Evolutionary conservation across 1,140 invertebrate species (phyloP).

Genomic region (Heliconius nattereri): DNA sequence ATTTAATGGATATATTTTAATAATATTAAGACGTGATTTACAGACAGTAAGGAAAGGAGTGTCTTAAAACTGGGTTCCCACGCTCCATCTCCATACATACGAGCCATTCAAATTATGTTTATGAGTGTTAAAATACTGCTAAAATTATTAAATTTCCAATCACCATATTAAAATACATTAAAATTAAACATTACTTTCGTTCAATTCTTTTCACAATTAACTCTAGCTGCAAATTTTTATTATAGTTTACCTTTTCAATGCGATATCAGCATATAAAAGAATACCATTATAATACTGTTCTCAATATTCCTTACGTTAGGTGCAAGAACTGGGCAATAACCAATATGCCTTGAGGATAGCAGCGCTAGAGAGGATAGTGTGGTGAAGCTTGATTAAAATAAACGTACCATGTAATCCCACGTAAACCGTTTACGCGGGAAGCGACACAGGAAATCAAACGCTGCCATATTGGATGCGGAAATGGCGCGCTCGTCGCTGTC

Average conservation of each 20-base stretch:
- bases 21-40: too few species aligned
- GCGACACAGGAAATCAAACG: slow-evolving; percentile 72
- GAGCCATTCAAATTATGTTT: too few species aligned
- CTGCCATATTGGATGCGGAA: slow-evolving; percentile 75
- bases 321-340: neutral
- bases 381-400: slow-evolving; percentile 54
- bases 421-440: slow-evolving; percentile 71
- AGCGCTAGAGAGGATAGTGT: neutral
- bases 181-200: too few species aligned
- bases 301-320: neutral
- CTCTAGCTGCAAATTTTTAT: too few species aligned
- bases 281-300: neutral
- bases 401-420: slow-evolving; percentile 68
- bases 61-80: too few species aligned
- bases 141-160: too few species aligned
- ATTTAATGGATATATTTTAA: too few species aligned
- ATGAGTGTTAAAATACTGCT: too few species aligned
- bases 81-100: too few species aligned
- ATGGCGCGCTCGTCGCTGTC: slow-evolving; percentile 57
- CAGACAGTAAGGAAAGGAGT: too few species aligned
- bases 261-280: neutral
- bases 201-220: too few species aligned
- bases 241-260: neutral
- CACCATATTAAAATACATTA: too few species aligned
- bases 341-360: neutral